Conservation (phyloP, 1,140 invertebrate genomes). For the Melanaphis sacchari region DNA sequence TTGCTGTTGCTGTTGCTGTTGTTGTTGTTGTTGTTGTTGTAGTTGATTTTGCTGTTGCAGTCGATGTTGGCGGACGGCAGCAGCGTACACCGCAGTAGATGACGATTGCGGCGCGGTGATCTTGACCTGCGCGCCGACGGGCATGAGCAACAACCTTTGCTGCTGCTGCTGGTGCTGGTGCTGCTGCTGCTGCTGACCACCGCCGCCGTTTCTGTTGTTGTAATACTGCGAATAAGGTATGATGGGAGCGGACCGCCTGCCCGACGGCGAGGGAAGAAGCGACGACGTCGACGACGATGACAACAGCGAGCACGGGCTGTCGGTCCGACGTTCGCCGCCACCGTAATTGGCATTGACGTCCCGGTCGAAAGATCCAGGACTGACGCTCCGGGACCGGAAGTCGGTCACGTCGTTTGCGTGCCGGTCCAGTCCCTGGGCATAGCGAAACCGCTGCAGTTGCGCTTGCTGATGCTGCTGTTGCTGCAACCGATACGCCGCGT, state of each 20-base stretch:
- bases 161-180: neutral
- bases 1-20: neutral
- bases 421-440: neutral
- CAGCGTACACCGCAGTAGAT: neutral
- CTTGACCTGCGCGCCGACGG: constrained; percentile 48
- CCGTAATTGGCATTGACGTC: constrained; percentile 37
- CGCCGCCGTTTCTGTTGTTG: constrained; percentile 47
- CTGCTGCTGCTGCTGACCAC: neutral
- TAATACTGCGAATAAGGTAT: constrained; percentile 57
- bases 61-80: neutral
- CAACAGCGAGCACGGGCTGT: constrained; percentile 33
- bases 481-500: neutral
- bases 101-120: constrained; percentile 32
- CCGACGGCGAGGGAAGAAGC: constrained; percentile 22
- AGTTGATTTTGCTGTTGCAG: neutral
- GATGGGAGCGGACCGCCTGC: constrained; percentile 54
- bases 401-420: neutral
- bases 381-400: constrained; percentile 58
- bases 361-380: constrained; percentile 51
- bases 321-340: neutral
- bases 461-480: neutral
- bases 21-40: neutral
- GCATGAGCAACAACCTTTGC: constrained; percentile 28
- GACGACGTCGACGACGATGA: constrained; percentile 25
- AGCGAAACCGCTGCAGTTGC: neutral